These are phyloP conservation scores for Esox niger DNA, from an alignment of 2,113 vertebrate genomes.

Conservation along the genomic window DNA sequence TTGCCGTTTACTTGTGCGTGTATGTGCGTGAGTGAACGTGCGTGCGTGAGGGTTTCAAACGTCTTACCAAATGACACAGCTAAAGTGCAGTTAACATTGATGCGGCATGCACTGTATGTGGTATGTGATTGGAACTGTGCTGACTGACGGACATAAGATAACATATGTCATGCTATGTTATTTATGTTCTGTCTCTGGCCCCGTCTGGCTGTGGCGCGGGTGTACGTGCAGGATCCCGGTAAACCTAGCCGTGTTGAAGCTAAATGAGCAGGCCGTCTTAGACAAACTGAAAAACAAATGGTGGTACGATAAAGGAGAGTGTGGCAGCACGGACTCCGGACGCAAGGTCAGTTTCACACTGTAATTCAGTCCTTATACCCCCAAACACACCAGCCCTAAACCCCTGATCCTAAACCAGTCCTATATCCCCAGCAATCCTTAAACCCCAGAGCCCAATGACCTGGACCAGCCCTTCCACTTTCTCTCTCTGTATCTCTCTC, in stretches of 20 bases:
- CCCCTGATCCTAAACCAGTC: conserved; percentile 47
- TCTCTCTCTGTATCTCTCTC: not conserved
- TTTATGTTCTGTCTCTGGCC: conserved; percentile 99
- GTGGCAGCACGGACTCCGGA: conserved; percentile 97
- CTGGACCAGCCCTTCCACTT: conserved; percentile 31
- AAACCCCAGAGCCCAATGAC: conserved; percentile 25
- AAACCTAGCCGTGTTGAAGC: conserved; percentile 99
- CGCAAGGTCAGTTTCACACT: conserved; percentile 93
- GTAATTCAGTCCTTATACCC: conserved; percentile 6
- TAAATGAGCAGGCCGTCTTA: conserved; percentile 99
- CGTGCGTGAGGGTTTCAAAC: not conserved
- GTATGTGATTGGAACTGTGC: conserved; percentile 58
- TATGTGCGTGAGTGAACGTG: not conserved
- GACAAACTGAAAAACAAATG: conserved; percentile 99
- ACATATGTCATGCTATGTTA: conserved; percentile 95
- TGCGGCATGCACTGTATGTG: conserved; percentile 56
- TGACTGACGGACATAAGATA: conserved; percentile 98
- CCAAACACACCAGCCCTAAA: conserved; percentile 37
- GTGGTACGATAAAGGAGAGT: conserved; percentile 99
- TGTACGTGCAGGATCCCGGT: conserved; percentile 90
- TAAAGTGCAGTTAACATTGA: conserved; percentile 38
- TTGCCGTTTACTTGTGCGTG: conserved; percentile 34
- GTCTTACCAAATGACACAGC: conserved; percentile 6
- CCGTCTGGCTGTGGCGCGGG: not conserved
- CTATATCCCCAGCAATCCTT: conserved; percentile 4